Percentiles rank a stretch among this genome's conserved stretches.
phyloP scores from a whole-genome alignment of 2,113 vertebrate species.

The Emberiza fucata region DNA sequence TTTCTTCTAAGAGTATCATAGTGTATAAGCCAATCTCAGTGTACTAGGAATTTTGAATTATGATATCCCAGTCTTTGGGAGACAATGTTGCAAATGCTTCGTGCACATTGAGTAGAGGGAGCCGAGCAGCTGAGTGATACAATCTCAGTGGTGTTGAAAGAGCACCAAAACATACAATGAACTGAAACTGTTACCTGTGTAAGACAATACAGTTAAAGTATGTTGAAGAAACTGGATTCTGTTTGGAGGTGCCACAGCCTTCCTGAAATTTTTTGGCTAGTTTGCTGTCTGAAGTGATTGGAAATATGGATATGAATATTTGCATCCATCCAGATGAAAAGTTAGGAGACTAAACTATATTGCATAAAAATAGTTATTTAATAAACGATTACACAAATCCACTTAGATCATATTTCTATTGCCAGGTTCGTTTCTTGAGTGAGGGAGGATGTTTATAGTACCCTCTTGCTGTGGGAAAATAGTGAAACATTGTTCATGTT shows the following conservation, averaged over 20 bases:
- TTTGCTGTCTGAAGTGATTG: background rate
- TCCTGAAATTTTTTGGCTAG: background rate
- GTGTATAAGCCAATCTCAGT: background rate
- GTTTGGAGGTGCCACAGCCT: background rate
- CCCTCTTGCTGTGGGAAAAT: background rate
- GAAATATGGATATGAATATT: background rate
- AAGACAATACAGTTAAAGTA: background rate
- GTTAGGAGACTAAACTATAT: background rate
- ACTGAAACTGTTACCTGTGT: background rate
- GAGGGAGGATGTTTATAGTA: background rate
- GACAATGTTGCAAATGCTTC: background rate
- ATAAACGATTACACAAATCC: background rate
- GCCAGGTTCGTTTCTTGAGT: background rate
- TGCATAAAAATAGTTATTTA: background rate
- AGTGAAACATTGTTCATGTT: background rate
- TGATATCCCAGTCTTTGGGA: background rate
- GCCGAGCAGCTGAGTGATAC: background rate
- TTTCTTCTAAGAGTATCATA: background rate
- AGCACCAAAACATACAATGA: accelerated
- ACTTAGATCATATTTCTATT: background rate
- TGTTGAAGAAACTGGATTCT: background rate
- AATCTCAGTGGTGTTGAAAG: background rate
- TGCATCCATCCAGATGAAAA: background rate
- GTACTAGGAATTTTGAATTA: background rate
- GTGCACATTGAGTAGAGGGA: background rate